Percentiles rank a stretch among this genome's conserved stretches.
These are phyloP conservation scores for Dioctria rufipes DNA, from an alignment of 2,888 invertebrate genomes.

Conservation along the genomic window DNA sequence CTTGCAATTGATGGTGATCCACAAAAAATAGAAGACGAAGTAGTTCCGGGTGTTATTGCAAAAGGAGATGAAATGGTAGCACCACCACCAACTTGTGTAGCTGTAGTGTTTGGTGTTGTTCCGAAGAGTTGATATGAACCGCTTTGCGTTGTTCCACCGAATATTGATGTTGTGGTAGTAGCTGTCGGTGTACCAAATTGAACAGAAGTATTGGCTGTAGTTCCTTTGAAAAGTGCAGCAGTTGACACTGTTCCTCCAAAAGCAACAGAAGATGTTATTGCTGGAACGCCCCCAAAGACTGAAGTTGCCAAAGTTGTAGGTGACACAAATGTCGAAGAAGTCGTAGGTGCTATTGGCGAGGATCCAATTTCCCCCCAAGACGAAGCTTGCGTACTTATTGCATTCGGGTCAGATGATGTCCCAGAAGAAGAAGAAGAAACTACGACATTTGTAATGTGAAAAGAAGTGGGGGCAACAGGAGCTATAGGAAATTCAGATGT, in stretches of 20 bases:
- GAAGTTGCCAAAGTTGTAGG: not conserved
- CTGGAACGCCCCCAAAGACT: slow-evolving; percentile 15
- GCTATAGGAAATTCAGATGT: too few relatives aligned
- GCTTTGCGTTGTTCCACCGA: too few relatives aligned
- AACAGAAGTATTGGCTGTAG: not conserved
- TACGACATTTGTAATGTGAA: not conserved
- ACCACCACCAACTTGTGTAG: slow-evolving; percentile 37
- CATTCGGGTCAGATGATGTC: not conserved
- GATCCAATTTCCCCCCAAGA: not conserved
- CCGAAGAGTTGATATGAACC: too few relatives aligned
- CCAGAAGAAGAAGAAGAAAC: not conserved
- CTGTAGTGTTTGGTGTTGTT: too few relatives aligned
- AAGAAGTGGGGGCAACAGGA: too few relatives aligned
- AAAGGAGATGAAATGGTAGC: slow-evolving; percentile 1
- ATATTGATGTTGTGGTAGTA: not conserved
- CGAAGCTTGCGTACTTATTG: not conserved
- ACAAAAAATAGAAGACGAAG: slow-evolving; percentile 47
- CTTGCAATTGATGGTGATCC: not conserved
- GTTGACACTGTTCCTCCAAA: slow-evolving; percentile 44
- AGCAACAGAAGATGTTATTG: slow-evolving; percentile 54
- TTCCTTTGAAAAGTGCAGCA: slow-evolving; percentile 40
- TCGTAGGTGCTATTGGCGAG: not conserved
- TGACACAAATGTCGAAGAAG: not conserved
- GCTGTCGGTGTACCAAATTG: not conserved
- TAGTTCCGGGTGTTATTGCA: slow-evolving; percentile 41